Conservation (phyloP, 92 coral and sea anemone species). For the Plumapathes pennacea region DNA sequence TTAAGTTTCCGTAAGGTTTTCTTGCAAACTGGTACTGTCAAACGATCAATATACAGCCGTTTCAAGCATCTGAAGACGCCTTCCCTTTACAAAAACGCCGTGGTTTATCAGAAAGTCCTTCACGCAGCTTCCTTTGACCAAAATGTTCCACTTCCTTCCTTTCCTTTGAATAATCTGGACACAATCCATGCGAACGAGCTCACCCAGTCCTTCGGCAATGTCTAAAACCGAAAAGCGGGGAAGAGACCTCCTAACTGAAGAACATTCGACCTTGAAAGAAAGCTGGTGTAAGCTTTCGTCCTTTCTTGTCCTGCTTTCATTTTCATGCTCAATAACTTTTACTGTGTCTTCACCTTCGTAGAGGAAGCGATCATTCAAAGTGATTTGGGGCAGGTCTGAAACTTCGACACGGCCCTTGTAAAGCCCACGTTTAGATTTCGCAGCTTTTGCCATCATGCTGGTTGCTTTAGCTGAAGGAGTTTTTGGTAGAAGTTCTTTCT, state of each 20-base stretch:
- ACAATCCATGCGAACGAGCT: slow-evolving; percentile 60
- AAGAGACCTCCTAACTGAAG: slow-evolving; percentile 33
- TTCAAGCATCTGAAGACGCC: slow-evolving; percentile 50
- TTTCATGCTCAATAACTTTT: slow-evolving; percentile 56
- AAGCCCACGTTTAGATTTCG: too few relatives aligned
- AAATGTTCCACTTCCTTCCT: slow-evolving; percentile 55
- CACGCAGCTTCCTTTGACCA: slow-evolving; percentile 52
- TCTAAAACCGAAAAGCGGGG: slow-evolving; percentile 67
- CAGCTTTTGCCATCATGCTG: too few relatives aligned
- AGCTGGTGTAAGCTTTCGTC: slow-evolving; percentile 52
- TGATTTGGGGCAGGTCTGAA: slow-evolving; percentile 6
- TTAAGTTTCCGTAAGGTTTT: too few relatives aligned
- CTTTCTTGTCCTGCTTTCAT: slow-evolving; percentile 3
- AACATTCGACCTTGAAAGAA: slow-evolving; percentile 54
- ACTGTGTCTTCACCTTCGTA: slow-evolving; percentile 47
- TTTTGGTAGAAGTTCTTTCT: slow-evolving; percentile 60
- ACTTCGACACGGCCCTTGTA: too few relatives aligned
- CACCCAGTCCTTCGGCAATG: slow-evolving; percentile 72
- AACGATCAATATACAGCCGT: too few relatives aligned
- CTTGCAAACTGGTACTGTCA: too few relatives aligned
- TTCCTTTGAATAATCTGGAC: slow-evolving; percentile 67
- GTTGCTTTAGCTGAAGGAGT: too few relatives aligned
- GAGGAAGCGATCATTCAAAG: slow-evolving; percentile 9
- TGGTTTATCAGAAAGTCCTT: slow-evolving; percentile 53
- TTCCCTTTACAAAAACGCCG: slow-evolving; percentile 67